Evolutionary conservation across 2,113 vertebrate species (phyloP).

Genomic region (Camelus bactrianus): DNA sequence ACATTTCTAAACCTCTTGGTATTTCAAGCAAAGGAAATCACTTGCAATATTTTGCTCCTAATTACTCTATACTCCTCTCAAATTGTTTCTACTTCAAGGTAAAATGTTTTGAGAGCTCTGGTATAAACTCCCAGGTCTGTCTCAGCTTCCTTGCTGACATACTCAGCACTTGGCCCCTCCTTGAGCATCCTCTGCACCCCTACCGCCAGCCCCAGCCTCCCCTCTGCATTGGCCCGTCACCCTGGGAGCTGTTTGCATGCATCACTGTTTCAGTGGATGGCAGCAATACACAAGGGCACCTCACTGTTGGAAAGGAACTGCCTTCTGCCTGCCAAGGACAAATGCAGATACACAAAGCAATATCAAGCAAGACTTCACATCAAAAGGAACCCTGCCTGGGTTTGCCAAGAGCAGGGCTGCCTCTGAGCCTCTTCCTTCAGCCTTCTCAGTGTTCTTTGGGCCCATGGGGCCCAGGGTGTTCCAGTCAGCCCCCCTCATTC

Average conservation of each 20-base stretch:
- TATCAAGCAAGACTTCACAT: conserved; percentile 72
- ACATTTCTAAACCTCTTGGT: conserved; percentile 18
- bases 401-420: conserved; percentile 71
- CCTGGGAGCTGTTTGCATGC: conserved; percentile 5
- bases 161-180: not conserved
- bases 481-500: not conserved
- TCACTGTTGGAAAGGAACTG: conserved; percentile 67
- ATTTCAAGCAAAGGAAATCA: conserved; percentile 22
- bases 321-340: conserved; percentile 74
- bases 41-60: conserved; percentile 3
- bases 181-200: not conserved
- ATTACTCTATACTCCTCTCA: not conserved
- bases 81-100: not conserved
- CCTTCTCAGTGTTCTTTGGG: not conserved
- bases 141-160: not conserved
- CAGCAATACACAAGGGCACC: conserved; percentile 71
- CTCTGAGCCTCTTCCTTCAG: conserved; percentile 61
- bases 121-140: not conserved
- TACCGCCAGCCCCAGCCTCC: not conserved
- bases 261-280: conserved; percentile 46
- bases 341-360: conserved; percentile 64
- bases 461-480: not conserved
- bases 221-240: not conserved
- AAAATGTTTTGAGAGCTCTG: not conserved
- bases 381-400: conserved; percentile 64